Base-by-base conservation (phyloP, 2,113 vertebrate genomes). In the cat (Felis catus) region DNA sequence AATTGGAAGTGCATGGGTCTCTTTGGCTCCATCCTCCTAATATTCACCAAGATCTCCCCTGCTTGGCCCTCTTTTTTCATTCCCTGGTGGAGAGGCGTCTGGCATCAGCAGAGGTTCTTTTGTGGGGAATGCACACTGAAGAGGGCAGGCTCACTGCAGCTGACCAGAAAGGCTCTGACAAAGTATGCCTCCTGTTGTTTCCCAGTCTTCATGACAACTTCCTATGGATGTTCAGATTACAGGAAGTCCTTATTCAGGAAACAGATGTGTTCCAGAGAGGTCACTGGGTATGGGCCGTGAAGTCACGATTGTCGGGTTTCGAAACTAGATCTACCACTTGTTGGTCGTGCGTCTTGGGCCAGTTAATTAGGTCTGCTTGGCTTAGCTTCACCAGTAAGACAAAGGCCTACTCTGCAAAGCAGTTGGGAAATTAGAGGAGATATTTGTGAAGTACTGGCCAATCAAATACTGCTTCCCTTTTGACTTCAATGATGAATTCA, bases 1-100 rank as follows among this genome's bases (percentile, higher is more conserved):
- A 98, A 97, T 97, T 96, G 61, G 87, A 98, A 97, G 92, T 95
- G 84, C 97, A 92, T 98, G 97, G 90, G 92, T 91, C 90, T 88
- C 73, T 65, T 91, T 97, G 95, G 96, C 97, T 97, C 87, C 65
- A 71, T 97, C 90, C 85, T 94, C 33, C 6, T 0, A 2, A 82
- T 94, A 88, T 71, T 92, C 96, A 84, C 94, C 55, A 92, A 85
- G 80, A 87, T 96, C 90, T 96, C 85, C 90, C 94, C 65, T 51
- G 55, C 88, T 83, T 96, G 74, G 48, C 92, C 58, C 41, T 94
- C 80, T 81, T 94, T 94, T 85, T 92, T 94, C 21, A n/a, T 73
- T 94, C 94, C 94, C 76, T 48, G 15, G 39, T 33, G 7, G 0
- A 92, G 76, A 81, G 80, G 58, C 25, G 86, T 98, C 66, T 87